Evolutionary conservation across 2,888 invertebrate genomes (phyloP).

Genomic region (Plusia festucae): DNA sequence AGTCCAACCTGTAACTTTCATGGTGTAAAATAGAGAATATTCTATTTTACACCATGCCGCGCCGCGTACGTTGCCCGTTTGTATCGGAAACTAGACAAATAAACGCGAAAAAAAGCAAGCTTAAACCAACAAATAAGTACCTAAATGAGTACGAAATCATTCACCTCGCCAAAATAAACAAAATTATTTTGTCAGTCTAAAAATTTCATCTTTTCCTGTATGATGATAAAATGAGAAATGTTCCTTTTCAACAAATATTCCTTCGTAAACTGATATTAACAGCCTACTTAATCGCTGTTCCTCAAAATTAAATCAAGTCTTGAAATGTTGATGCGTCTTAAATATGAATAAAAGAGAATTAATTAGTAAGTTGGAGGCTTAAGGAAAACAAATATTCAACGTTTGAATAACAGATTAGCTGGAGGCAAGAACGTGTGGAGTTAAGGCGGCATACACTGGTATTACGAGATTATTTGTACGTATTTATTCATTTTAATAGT

Average conservation of each 20-base stretch:
- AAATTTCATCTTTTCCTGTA: too few species aligned
- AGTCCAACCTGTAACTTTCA: too few species aligned
- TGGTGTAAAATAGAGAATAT: too few species aligned
- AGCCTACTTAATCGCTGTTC: constrained; percentile 51
- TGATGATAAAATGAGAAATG: not conserved
- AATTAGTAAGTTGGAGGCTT: constrained; percentile 50
- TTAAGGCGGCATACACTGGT: constrained; percentile 34
- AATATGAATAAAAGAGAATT: constrained; percentile 64
- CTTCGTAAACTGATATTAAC: constrained; percentile 40
- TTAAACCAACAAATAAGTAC: too few species aligned
- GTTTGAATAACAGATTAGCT: constrained; percentile 63
- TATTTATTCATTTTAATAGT: not conserved
- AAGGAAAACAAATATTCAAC: constrained; percentile 50
- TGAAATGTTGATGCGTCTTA: constrained; percentile 55
- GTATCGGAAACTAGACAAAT: too few species aligned
- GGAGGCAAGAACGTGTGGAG: constrained; percentile 54
- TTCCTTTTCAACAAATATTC: constrained; percentile 35
- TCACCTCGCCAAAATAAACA: too few species aligned
- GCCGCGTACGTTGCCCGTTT: too few species aligned
- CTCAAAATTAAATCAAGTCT: constrained; percentile 49
- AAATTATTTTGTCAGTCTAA: too few species aligned
- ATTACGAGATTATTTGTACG: not conserved
- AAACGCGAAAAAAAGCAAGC: too few species aligned
- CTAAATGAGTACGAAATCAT: too few species aligned
- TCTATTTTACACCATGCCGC: too few species aligned